Percentiles rank a stretch among this genome's conserved stretches.
Evolutionary conservation across 2,113 vertebrate genomes (phyloP).

Genomic region (Ammospiza nelsoni): DNA sequence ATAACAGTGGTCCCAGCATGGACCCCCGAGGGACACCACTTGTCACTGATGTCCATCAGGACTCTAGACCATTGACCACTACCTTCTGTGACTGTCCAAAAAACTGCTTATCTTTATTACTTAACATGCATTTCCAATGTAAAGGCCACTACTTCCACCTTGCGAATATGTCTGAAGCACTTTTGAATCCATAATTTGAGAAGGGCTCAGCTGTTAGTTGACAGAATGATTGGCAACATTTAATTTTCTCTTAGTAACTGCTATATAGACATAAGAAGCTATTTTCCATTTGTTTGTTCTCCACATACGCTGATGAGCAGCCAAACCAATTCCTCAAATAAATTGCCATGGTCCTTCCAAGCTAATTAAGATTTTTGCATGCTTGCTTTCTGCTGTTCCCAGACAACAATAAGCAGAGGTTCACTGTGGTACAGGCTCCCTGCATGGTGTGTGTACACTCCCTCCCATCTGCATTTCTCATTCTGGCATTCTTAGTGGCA

Average conservation of each 20-base stretch:
- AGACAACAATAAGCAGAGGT: not conserved
- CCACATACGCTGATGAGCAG: not conserved
- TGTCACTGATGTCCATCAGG: not conserved
- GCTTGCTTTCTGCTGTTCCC: not conserved
- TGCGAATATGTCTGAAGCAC: not conserved
- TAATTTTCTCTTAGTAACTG: conserved; percentile 4
- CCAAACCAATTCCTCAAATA: conserved; percentile 11
- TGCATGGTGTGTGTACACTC: fast-evolving
- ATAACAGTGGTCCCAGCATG: not conserved
- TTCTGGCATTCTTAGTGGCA: not conserved
- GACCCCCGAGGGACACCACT: not conserved
- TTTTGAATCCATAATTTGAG: not conserved
- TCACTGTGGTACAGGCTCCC: not conserved
- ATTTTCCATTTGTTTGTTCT: not conserved
- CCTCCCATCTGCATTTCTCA: not conserved
- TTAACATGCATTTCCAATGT: not conserved
- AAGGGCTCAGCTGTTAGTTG: not conserved
- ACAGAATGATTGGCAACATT: not conserved
- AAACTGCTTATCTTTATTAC: not conserved
- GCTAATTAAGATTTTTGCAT: not conserved
- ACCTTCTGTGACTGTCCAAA: not conserved
- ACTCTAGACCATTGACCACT: not conserved
- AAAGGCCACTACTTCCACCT: not conserved
- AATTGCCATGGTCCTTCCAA: not conserved
- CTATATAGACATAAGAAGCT: not conserved